These are phyloP conservation scores for Craseonycteris thonglongyai DNA, from an alignment of 2,113 vertebrate genomes.

Conservation along the genomic window DNA sequence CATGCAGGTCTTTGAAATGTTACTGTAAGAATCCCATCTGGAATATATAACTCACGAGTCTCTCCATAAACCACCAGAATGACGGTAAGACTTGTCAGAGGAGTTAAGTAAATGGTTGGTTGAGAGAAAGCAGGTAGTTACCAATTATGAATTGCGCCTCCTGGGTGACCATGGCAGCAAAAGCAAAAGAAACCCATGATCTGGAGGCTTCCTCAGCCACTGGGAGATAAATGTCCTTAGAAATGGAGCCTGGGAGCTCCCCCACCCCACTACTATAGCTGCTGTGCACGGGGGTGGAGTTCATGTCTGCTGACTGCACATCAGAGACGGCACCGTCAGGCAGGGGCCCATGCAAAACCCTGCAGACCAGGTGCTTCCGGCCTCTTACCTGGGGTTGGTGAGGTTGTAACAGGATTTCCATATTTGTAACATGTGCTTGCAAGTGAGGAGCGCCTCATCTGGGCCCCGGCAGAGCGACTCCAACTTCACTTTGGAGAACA, in stretches of 20 bases:
- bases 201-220: not conserved
- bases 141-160: not conserved
- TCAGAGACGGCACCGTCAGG: not conserved
- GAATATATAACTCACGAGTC: not conserved
- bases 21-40: not conserved
- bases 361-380: not conserved
- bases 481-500: constrained; percentile 98
- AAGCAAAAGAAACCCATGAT: not conserved
- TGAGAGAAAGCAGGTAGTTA: not conserved
- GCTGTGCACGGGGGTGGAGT: not conserved
- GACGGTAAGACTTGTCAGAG: not conserved
- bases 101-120: not conserved
- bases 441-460: constrained; percentile 95
- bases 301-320: not conserved
- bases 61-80: not conserved
- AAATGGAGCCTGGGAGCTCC: not conserved
- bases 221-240: not conserved
- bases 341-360: not conserved
- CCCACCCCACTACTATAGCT: rapidly evolving
- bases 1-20: not conserved
- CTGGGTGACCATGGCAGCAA: not conserved
- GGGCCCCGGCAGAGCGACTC: constrained; percentile 94
- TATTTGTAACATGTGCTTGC: constrained; percentile 99
- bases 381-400: constrained; percentile 93
- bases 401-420: constrained; percentile 99